Evolutionary conservation across 2,113 vertebrate species (phyloP), one percentile per base, ranked within the genome.

Genomic region (Cnemophilus loriae): DNA sequence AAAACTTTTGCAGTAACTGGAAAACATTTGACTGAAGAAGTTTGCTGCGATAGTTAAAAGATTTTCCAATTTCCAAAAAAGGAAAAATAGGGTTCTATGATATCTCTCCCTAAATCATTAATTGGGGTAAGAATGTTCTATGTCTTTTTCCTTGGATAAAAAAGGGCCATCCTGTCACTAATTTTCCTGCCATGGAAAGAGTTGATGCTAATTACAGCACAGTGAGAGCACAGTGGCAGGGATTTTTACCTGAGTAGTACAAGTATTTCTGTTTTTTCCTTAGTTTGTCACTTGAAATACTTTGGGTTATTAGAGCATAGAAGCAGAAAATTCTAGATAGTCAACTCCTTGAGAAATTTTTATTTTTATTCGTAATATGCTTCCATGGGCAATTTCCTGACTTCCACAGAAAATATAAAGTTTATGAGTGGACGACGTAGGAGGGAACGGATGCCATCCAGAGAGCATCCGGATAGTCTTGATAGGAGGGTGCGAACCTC

Each of bases 401-500:
- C 32, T 75, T 44, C 50, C 53, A 68, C 33, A 89, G 67, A 93
- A 85, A 94, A 78, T 49, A 4, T 44, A 77, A 74, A 4, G 28
- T 89, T 86, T 86, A 47, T 94, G 41, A 96, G 27, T 1, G 0
- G 50, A 42, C 35, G 17, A 42, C 1, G 0, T 15, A 35, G 27
- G 37, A 67, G 15, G 27, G 27, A 81, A 59, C 21, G 27, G 23
- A 20, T 37, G 59, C 6, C 33, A 50, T 33, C 37, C 33, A 44
- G 33, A 65, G 18, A 41, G 19, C 16, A 28, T 19, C 27, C 73
- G 44, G 22, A 15, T 27, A 35, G 57, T 26, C 14, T 56, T 56
- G 26, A 71, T 9, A 41, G 3, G 0, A 3, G 7, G 5, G 1
- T 22, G 21, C 0, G 1, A 56, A n/a, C 13, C 13, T 49, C 14